A percentile compares a stretch with the other conserved stretches of the same genome.
Conservation (phyloP, 1,140 invertebrate genomes). For the Gonioctena quinquepunctata region DNA sequence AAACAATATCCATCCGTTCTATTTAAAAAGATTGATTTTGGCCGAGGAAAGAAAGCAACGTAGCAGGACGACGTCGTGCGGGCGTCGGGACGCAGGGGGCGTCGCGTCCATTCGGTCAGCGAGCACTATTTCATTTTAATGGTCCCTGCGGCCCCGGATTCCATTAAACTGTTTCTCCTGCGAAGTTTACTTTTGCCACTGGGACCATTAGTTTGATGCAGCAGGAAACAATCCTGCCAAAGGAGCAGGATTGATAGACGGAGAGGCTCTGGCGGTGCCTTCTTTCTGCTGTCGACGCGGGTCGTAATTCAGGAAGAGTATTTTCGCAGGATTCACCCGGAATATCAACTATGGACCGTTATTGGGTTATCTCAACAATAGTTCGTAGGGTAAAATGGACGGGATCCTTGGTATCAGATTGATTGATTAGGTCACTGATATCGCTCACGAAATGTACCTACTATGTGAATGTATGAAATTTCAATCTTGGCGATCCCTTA, state of each 20-base stretch:
- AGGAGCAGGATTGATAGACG: slow-evolving; percentile 52
- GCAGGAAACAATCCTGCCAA: slow-evolving; percentile 53
- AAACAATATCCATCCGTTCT: slow-evolving; percentile 21
- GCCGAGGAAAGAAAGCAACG: slow-evolving; percentile 4
- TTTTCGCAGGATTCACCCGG: not conserved
- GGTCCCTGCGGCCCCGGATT: slow-evolving; percentile 56
- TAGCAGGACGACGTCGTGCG: not conserved
- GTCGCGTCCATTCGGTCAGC: slow-evolving; percentile 41
- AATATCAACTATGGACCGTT: not conserved
- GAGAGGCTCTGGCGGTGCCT: slow-evolving; percentile 25
- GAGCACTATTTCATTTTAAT: slow-evolving; percentile 58
- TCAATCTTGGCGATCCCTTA: too few species aligned
- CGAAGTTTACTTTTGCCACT: slow-evolving; percentile 55
- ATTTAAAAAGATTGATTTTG: slow-evolving; percentile 24
- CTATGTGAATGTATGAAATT: too few species aligned
- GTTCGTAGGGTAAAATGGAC: too few species aligned
- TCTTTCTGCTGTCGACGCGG: not conserved
- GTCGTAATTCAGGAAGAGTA: not conserved
- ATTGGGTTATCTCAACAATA: too few species aligned
- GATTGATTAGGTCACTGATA: too few species aligned
- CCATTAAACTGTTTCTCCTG: slow-evolving; percentile 57
- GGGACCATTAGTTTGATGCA: slow-evolving; percentile 56
- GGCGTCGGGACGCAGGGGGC: slow-evolving; percentile 9
- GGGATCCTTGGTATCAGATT: too few species aligned
- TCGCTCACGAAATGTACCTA: too few species aligned